Evolutionary conservation across 2,888 invertebrate species (phyloP).

Genomic region (Schizaphis graminum): DNA sequence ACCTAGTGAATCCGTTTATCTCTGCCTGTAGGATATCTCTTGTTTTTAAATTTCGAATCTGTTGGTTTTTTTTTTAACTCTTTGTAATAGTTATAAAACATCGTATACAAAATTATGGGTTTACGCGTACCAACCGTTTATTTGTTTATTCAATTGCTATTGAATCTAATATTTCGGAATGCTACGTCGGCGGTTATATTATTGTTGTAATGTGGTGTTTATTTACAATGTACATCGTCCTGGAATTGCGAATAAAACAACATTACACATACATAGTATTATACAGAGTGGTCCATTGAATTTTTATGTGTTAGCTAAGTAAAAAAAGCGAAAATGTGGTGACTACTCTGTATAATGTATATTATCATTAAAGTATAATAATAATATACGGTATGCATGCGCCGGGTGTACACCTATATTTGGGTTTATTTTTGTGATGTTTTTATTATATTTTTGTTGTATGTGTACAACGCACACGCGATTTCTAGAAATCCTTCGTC

Average conservation of each 20-base stretch:
- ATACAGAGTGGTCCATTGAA: background rate
- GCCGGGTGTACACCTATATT: background rate
- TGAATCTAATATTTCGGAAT: constrained; percentile 33
- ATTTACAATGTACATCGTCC: background rate
- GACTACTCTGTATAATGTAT: background rate
- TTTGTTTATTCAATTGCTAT: background rate
- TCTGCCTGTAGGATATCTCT: background rate
- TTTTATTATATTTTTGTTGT: background rate
- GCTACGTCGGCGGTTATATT: constrained; percentile 21
- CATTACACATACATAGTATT: background rate
- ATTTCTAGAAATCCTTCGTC: constrained; percentile 42
- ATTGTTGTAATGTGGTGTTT: background rate
- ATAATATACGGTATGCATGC: background rate
- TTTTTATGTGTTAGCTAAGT: background rate
- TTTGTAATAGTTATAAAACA: background rate
- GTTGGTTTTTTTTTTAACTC: background rate
- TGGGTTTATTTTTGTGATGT: constrained; percentile 11
- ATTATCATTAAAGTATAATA: background rate
- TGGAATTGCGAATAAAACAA: background rate
- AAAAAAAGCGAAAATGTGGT: background rate
- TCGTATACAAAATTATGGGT: background rate
- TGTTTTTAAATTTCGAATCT: background rate
- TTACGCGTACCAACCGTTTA: background rate
- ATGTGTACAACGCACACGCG: background rate
- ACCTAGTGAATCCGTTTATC: background rate